Percentiles rank a stretch among this genome's conserved stretches.
phyloP scores from a whole-genome alignment of 2,797 vertebrate genomes.

The Myotis daubentonii region DNA sequence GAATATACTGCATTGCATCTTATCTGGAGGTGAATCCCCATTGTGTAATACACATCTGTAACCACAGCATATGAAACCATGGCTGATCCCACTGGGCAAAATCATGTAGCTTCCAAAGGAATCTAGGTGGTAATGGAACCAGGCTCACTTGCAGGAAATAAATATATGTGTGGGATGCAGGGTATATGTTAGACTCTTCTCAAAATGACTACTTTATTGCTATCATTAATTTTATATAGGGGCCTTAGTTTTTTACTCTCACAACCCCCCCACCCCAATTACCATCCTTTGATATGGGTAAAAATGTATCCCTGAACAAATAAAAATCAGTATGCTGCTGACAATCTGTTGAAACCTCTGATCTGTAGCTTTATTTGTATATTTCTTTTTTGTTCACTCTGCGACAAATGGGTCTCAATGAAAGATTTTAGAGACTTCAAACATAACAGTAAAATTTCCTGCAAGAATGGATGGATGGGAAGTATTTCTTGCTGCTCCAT shows the following conservation, averaged over 20 bases:
- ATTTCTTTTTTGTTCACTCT: not conserved
- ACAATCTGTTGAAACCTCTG: not conserved
- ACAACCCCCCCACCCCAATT: not conserved
- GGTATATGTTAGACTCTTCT: not conserved
- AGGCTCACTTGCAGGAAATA: constrained; percentile 42
- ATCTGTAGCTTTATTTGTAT: not conserved
- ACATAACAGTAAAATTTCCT: not conserved
- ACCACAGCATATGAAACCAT: not conserved
- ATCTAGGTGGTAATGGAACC: constrained; percentile 35
- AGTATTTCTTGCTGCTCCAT: not conserved
- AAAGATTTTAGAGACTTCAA: not conserved
- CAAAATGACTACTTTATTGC: constrained; percentile 65
- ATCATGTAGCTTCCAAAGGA: not conserved
- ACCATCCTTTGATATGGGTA: not conserved
- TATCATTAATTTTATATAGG: constrained; percentile 66
- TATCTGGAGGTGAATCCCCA: not conserved
- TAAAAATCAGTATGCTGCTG: not conserved
- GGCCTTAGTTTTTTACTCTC: not conserved
- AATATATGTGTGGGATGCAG: not conserved
- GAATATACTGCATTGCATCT: not conserved
- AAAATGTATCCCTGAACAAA: not conserved
- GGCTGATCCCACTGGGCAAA: constrained; percentile 29
- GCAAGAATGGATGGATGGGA: not conserved
- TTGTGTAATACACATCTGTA: not conserved
- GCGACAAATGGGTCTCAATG: not conserved